phyloP scores from a whole-genome alignment of 2,888 invertebrate genomes.

The Sesia bembeciformis region DNA sequence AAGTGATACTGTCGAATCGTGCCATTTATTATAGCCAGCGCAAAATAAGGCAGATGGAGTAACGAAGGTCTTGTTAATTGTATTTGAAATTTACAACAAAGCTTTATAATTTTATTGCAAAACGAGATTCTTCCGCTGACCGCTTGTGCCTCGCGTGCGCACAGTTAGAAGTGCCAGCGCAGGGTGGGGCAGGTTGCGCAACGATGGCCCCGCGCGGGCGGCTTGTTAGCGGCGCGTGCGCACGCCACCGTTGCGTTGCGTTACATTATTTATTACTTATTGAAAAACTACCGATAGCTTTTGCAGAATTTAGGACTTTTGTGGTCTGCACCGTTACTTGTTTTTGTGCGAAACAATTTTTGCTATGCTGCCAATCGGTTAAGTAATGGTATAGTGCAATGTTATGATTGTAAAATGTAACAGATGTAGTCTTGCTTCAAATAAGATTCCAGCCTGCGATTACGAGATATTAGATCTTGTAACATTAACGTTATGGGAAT shows the following conservation, averaged over 20 bases:
- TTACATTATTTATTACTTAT: slow-evolving; percentile 71
- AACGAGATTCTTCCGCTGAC: background rate
- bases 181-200: slow-evolving; percentile 69
- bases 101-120: too few relatives aligned
- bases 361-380: slow-evolving; percentile 9
- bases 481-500: too few relatives aligned
- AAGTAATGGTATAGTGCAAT: slow-evolving; percentile 5
- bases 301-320: slow-evolving; percentile 41
- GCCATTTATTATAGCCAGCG: background rate
- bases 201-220: slow-evolving; percentile 56
- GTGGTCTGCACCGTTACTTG: slow-evolving; percentile 21
- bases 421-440: too few relatives aligned
- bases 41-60: background rate
- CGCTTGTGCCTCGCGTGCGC: slow-evolving; percentile 18
- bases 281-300: slow-evolving; percentile 63
- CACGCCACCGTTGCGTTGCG: slow-evolving; percentile 59
- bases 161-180: slow-evolving; percentile 36
- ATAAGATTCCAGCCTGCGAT: too few relatives aligned
- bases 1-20: too few relatives aligned
- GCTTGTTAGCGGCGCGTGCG: slow-evolving; percentile 67
- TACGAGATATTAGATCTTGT: too few relatives aligned
- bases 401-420: too few relatives aligned
- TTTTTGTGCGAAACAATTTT: slow-evolving; percentile 19
- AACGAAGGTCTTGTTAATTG: background rate
- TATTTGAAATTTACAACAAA: too few relatives aligned